Conservation (phyloP, 2,888 invertebrate genomes). For the Ecliptopera silaceata region DNA sequence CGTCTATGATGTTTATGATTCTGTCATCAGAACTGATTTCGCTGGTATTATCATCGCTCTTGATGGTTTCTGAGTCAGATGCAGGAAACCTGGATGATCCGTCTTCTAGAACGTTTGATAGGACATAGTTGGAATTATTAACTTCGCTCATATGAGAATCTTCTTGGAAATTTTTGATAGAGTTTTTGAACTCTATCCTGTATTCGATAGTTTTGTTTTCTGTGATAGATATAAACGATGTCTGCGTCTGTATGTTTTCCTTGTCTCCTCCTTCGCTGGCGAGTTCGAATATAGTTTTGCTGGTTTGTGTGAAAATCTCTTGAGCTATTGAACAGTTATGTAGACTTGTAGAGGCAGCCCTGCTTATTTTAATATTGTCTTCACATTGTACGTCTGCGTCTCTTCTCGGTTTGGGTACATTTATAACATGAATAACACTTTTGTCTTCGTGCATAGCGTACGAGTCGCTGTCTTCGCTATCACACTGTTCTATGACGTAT, state of each 20-base stretch:
- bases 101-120: conserved; percentile 47
- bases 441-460: conserved; percentile 44
- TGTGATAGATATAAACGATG: conserved; percentile 65
- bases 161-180: conserved; percentile 33
- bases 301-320: conserved; percentile 81
- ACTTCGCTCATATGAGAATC: conserved; percentile 6
- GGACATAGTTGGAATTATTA: conserved; percentile 18
- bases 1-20: conserved; percentile 42
- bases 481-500: conserved; percentile 65
- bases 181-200: conserved; percentile 51
- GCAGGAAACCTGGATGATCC: conserved; percentile 52
- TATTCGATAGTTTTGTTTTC: conserved; percentile 62
- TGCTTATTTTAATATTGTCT: conserved; percentile 32
- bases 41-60: conserved; percentile 39
- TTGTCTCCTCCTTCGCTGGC: conserved; percentile 58
- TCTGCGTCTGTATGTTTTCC: conserved; percentile 66
- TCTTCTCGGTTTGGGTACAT: conserved; percentile 34
- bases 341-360: conserved; percentile 40
- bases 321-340: conserved; percentile 52
- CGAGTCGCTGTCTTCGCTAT: conserved; percentile 64
- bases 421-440: conserved; percentile 46
- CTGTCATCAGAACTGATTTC: conserved; percentile 43
- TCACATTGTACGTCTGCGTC: conserved; percentile 36
- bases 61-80: conserved; percentile 49
- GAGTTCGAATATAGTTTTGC: conserved; percentile 81